phyloP scores from a whole-genome alignment of 2,797 vertebrate species.

The Ciconia nigra region DNA sequence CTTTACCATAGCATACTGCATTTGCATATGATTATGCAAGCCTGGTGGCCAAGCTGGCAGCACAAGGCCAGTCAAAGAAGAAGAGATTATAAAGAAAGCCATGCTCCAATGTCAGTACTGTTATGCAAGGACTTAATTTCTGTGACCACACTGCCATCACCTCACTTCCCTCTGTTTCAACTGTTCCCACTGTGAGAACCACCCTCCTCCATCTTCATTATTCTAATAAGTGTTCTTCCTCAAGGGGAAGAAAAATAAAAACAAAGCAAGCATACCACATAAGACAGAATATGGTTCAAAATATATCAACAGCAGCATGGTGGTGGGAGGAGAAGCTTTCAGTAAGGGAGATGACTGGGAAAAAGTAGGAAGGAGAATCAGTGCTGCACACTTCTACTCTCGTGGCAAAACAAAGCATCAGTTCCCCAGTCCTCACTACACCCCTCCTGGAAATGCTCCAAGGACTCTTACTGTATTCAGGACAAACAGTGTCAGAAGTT shows the following conservation, averaged over 20 bases:
- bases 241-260: not conserved
- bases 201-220: not conserved
- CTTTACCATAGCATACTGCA: not conserved
- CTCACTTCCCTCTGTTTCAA: not conserved
- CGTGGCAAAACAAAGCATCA: not conserved
- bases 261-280: rapidly evolving
- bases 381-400: not conserved
- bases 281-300: not conserved
- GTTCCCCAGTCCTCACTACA: not conserved
- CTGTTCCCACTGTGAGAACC: not conserved
- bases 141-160: not conserved
- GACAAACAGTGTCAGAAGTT: not conserved
- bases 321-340: not conserved
- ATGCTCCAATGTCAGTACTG: not conserved
- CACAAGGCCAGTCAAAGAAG: not conserved
- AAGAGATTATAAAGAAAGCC: not conserved
- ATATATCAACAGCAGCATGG: not conserved
- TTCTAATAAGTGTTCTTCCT: not conserved
- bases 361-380: not conserved
- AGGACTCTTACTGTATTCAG: not conserved
- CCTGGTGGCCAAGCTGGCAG: not conserved
- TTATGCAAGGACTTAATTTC: not conserved
- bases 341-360: not conserved
- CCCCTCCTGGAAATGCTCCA: not conserved
- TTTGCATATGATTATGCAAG: not conserved